These are phyloP conservation scores for Anthrax anthrax DNA, from an alignment of 2,888 invertebrate species.

Conservation along the genomic window DNA sequence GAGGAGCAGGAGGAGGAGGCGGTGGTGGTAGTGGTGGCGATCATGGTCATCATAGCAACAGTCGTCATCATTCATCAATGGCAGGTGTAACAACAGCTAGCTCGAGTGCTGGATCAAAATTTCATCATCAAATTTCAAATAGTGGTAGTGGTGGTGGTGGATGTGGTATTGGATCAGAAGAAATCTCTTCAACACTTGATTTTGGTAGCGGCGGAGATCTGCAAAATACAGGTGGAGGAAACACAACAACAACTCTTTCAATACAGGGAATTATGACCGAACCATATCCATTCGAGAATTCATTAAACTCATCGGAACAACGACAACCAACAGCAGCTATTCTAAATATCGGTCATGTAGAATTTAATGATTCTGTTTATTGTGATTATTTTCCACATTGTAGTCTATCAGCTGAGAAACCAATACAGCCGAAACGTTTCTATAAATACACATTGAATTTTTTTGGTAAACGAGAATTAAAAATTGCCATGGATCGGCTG, in stretches of 20 bases:
- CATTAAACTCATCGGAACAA: conserved; percentile 10
- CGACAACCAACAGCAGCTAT: conserved; percentile 13
- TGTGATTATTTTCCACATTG: conserved; percentile 31
- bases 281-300: conserved; percentile 12
- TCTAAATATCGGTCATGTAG: conserved; percentile 24
- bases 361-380: conserved; percentile 24
- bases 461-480: conserved; percentile 35
- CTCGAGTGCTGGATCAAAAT: not conserved
- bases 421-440: conserved; percentile 28
- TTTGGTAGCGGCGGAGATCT: conserved; percentile 4
- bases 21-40: not conserved
- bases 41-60: not conserved
- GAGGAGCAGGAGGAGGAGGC: not conserved
- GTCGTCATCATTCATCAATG: not conserved
- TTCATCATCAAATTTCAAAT: not conserved
- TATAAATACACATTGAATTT: conserved; percentile 32
- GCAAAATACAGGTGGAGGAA: not conserved
- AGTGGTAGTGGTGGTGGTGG: not conserved
- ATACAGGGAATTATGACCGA: conserved; percentile 10
- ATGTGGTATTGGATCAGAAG: not conserved
- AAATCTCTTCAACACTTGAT: conserved; percentile 6
- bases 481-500: conserved; percentile 84
- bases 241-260: conserved; percentile 5
- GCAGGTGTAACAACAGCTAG: not conserved
- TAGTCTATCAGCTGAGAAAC: conserved; percentile 26